phyloP scores from a whole-genome alignment of 2,113 vertebrate species.

The Heliornis fulica region DNA sequence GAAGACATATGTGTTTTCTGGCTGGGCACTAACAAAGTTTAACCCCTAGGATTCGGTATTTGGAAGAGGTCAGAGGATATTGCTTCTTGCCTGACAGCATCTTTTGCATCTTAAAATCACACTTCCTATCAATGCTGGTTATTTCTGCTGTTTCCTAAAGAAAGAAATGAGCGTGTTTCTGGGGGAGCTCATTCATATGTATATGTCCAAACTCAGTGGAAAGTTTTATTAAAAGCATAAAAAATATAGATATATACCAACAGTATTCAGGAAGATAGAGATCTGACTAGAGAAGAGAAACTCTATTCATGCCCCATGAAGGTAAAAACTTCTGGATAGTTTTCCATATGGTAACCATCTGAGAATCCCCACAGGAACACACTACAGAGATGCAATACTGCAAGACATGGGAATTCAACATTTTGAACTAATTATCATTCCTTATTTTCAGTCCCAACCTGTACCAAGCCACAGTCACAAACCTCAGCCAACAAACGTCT shows the following conservation, averaged over 20 bases:
- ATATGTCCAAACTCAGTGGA: not conserved
- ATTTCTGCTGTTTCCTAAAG: not conserved
- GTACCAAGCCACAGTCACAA: not conserved
- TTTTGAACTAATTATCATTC: not conserved
- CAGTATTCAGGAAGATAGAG: not conserved
- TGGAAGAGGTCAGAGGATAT: not conserved
- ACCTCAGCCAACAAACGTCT: not conserved
- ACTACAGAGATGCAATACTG: accelerated
- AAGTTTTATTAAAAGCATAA: not conserved
- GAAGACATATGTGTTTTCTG: not conserved
- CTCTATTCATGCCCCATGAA: not conserved
- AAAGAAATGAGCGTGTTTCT: not conserved
- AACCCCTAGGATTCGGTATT: not conserved
- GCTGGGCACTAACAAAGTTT: not conserved
- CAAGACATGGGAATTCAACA: not conserved
- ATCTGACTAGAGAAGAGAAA: not conserved
- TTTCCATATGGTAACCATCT: not conserved
- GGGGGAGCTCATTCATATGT: not conserved
- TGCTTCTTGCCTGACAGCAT: not conserved
- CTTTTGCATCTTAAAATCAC: not conserved
- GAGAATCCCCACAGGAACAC: not conserved
- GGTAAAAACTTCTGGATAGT: not conserved
- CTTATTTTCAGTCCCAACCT: not conserved
- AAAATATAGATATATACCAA: not conserved
- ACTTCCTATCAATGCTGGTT: not conserved